phyloP scores from a whole-genome alignment of 2,797 vertebrate genomes.

The Mus caroli region DNA sequence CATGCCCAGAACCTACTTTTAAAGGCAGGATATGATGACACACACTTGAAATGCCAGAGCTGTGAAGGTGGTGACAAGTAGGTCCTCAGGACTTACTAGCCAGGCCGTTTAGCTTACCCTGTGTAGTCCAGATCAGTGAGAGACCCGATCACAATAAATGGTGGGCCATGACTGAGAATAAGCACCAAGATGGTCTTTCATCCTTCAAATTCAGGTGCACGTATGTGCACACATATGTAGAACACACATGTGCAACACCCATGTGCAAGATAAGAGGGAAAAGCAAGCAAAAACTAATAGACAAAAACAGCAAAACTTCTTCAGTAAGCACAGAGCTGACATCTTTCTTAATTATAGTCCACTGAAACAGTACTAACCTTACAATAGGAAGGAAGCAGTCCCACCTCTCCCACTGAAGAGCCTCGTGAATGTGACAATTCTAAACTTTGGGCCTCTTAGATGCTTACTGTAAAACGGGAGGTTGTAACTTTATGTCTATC shows the following conservation, averaged over 20 bases:
- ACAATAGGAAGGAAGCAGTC: background rate
- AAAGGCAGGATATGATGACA: background rate
- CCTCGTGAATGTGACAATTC: background rate
- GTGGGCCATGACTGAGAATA: background rate
- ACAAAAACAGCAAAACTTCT: slow-evolving; percentile 47
- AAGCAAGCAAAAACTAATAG: slow-evolving; percentile 27
- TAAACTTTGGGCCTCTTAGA: background rate
- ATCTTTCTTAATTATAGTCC: slow-evolving; percentile 42
- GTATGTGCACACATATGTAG: background rate
- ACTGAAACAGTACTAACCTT: background rate
- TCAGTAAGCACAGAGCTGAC: slow-evolving; percentile 11
- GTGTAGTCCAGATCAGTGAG: background rate
- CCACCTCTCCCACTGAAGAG: background rate
- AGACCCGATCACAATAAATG: background rate
- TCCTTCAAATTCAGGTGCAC: background rate
- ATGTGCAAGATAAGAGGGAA: background rate
- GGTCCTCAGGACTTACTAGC: background rate
- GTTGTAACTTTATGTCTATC: background rate
- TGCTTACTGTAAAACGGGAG: background rate
- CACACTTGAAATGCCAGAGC: background rate
- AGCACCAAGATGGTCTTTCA: background rate
- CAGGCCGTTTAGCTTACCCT: background rate
- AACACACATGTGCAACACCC: background rate
- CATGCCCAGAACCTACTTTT: background rate
- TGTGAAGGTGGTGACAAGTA: background rate